Evolutionary conservation across 2,888 invertebrate genomes (phyloP).

Genomic region (Chorisops tibialis): DNA sequence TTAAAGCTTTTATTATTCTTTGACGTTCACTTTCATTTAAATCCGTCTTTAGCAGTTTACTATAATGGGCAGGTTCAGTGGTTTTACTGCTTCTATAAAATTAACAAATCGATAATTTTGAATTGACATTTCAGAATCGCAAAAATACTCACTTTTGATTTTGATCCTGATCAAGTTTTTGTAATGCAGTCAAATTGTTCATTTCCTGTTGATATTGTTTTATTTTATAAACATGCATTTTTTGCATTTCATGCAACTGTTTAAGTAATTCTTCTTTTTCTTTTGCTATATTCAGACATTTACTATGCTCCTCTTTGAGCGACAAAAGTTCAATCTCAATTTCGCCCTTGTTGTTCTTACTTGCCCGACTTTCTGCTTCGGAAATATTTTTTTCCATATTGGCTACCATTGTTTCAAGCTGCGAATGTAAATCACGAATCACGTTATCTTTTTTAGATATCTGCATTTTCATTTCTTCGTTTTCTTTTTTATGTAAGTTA

Average conservation of each 20-base stretch:
- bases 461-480: slow-evolving; percentile 2
- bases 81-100: too few relatives aligned
- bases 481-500: not conserved
- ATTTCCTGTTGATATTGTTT: slow-evolving; percentile 26
- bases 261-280: slow-evolving; percentile 17
- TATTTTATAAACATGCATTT: slow-evolving; percentile 30
- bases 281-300: not conserved
- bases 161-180: not conserved
- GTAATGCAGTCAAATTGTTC: not conserved
- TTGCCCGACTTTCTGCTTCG: not conserved
- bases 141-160: too few relatives aligned
- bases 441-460: not conserved
- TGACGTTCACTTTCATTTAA: slow-evolving; percentile 20
- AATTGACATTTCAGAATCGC: too few relatives aligned
- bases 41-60: too few relatives aligned
- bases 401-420: too few relatives aligned
- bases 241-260: slow-evolving; percentile 27
- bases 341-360: not conserved
- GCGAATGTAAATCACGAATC: not conserved
- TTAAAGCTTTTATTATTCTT: slow-evolving; percentile 39
- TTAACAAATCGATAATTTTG: too few relatives aligned
- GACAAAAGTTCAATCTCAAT: not conserved
- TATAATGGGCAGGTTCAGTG: too few relatives aligned
- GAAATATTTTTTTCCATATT: not conserved
- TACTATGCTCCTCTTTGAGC: not conserved